Conservation (phyloP, 1,140 invertebrate genomes). For the Callitettix versicolor region DNA sequence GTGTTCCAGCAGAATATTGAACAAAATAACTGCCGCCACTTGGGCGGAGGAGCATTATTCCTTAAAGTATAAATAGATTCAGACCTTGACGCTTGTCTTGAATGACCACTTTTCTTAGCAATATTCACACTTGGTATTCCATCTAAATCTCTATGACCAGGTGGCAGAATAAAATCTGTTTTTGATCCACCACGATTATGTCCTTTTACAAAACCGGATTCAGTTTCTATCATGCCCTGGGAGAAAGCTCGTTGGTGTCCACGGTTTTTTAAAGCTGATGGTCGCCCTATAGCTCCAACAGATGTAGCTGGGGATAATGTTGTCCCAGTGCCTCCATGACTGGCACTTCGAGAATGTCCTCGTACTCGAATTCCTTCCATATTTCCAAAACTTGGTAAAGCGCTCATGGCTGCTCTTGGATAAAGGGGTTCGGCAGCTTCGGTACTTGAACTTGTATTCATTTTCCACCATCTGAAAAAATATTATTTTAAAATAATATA, state of each 20-base stretch:
- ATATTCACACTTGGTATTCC: conserved; percentile 35
- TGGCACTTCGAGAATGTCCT: conserved; percentile 64
- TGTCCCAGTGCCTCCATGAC: conserved; percentile 56
- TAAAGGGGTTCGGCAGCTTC: background rate
- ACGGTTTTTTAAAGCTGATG: conserved; percentile 53
- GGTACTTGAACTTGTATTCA: conserved; percentile 2
- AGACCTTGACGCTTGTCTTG: conserved; percentile 52
- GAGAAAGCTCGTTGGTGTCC: conserved; percentile 76
- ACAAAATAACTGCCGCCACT: conserved; percentile 53
- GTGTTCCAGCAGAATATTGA: conserved; percentile 32
- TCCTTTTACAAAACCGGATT: conserved; percentile 38
- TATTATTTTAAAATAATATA: background rate
- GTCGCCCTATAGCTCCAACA: conserved; percentile 35
- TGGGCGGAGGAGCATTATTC: conserved; percentile 51
- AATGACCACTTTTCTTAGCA: conserved; percentile 36
- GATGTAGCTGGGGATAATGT: conserved; percentile 22
- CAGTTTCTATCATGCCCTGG: conserved; percentile 35
- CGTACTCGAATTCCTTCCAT: conserved; percentile 25
- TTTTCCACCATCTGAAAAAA: conserved; percentile 21
- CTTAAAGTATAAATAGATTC: conserved; percentile 82
- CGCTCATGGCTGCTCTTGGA: background rate
- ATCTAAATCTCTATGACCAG: conserved; percentile 46
- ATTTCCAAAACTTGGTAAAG: background rate
- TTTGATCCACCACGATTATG: conserved; percentile 71
- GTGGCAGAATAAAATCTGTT: conserved; percentile 78